Conservation (phyloP, 2,113 vertebrate genomes). For the Microcebus murinus region DNA sequence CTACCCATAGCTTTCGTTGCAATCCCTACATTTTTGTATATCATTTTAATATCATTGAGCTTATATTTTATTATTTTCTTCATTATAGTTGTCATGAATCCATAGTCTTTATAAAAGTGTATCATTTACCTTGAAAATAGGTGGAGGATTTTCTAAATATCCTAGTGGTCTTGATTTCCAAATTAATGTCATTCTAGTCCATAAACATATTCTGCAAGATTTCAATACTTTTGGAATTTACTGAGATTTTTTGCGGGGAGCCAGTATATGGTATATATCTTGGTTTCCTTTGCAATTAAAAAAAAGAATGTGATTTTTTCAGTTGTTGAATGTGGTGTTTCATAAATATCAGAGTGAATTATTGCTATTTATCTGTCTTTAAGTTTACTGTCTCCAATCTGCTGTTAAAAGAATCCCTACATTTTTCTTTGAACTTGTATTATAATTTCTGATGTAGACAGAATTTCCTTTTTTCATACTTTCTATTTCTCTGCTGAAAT, state of each 20-base stretch:
- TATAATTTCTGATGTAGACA: neutral
- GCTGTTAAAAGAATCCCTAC: neutral
- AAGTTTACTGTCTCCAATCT: neutral
- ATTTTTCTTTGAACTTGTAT: neutral
- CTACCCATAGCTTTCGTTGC: neutral
- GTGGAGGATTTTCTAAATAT: neutral
- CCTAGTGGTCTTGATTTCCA: neutral
- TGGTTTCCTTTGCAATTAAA: neutral
- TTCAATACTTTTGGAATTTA: neutral
- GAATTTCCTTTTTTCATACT: neutral
- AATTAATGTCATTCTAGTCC: neutral
- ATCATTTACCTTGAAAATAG: neutral
- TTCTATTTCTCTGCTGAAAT: neutral
- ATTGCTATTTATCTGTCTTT: neutral
- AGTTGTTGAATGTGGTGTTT: neutral
- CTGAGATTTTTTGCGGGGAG: neutral
- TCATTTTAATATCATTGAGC: neutral
- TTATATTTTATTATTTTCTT: neutral
- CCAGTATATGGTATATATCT: neutral
- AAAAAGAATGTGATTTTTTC: neutral
- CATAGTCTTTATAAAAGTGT: neutral
- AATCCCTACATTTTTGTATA: neutral
- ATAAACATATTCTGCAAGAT: neutral
- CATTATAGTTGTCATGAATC: neutral
- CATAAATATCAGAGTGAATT: neutral